Evolutionary conservation across 2,888 invertebrate species (phyloP), one percentile per base, ranked within the genome.

Genomic region (Ophraella communa): DNA sequence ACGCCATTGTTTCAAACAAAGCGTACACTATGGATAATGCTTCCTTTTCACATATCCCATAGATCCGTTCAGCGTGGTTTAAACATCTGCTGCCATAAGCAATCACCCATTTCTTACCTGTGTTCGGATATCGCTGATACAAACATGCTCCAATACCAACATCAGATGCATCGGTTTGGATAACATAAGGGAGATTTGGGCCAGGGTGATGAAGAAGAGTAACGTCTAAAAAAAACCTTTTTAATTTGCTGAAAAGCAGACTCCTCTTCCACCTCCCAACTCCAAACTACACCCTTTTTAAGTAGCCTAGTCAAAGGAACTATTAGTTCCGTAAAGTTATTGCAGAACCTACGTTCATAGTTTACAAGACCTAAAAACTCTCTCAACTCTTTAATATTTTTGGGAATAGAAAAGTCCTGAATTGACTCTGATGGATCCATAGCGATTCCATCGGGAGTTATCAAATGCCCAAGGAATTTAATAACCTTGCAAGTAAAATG

Each of bases 1-100:
- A 17, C 74, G 71, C 64, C 75, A 75, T 56, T 75, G 74, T 5
- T 49, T 62, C n/a, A n/a, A n/a, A n/a, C 0, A 76, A 44, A 2
- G 71, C 62, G 45, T 65, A 73, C 0, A 77, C 66, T 2, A 76
- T 63, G 0, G 75, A 73, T 7, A 70, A 67, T 3, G 74, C 61
- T 24, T 77, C 75, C 39, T 73, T 73, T 64, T 70, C 70, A 2
- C 58, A 60, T 0, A 54, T 27, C 3, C 53, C 45, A 55, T 68
- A 68, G 1, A 55, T 39, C 1, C 33, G 20, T 53, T 74, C 68
- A 1, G 68, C 52, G 1, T 47, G 49, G 7, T 35, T 23, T 14
- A 74, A 42, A 3, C 49, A 55, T 10, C 64, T 35, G 61, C 65
- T 65, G 0, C 61, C 42, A 56, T 23, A 67, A 2, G 58, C 56